These are phyloP conservation scores for Sitodiplosis mosellana DNA, from an alignment of 1,140 invertebrate genomes.

Conservation along the genomic window DNA sequence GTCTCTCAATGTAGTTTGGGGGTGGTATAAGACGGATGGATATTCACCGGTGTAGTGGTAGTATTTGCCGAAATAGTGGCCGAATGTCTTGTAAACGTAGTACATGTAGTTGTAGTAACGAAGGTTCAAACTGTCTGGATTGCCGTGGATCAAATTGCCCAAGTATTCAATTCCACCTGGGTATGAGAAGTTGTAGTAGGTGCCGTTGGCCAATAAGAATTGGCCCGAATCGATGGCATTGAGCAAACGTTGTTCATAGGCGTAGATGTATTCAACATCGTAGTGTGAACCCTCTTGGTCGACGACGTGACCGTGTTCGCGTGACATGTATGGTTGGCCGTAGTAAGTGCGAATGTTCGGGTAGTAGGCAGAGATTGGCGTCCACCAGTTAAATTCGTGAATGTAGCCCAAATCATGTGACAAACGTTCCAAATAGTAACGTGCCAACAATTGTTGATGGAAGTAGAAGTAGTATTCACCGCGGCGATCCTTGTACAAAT, in stretches of 20 bases:
- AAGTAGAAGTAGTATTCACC: slow-evolving; percentile 42
- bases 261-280: slow-evolving; percentile 25
- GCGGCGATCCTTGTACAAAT: slow-evolving; percentile 30
- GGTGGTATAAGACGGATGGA: slow-evolving; percentile 27
- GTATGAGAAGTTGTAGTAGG: slow-evolving; percentile 29
- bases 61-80: slow-evolving; percentile 14
- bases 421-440: slow-evolving; percentile 48
- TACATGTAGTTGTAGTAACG: slow-evolving; percentile 40
- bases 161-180: slow-evolving; percentile 36
- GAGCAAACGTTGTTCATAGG: slow-evolving; percentile 37
- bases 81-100: slow-evolving; percentile 29
- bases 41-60: slow-evolving; percentile 18
- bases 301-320: slow-evolving; percentile 28
- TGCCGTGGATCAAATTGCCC: slow-evolving; percentile 45
- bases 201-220: slow-evolving; percentile 27
- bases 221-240: slow-evolving; percentile 41
- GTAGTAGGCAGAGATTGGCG: slow-evolving; percentile 38
- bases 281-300: slow-evolving; percentile 15
- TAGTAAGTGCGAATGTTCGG: slow-evolving; percentile 43
- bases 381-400: slow-evolving; percentile 32
- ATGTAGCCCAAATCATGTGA: slow-evolving; percentile 41
- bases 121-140: slow-evolving; percentile 41
- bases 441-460: slow-evolving; percentile 39
- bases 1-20: slow-evolving; percentile 40
- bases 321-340: slow-evolving; percentile 40